phyloP scores from a whole-genome alignment of 2,888 invertebrate genomes.

The Caenorhabditis japonica region DNA sequence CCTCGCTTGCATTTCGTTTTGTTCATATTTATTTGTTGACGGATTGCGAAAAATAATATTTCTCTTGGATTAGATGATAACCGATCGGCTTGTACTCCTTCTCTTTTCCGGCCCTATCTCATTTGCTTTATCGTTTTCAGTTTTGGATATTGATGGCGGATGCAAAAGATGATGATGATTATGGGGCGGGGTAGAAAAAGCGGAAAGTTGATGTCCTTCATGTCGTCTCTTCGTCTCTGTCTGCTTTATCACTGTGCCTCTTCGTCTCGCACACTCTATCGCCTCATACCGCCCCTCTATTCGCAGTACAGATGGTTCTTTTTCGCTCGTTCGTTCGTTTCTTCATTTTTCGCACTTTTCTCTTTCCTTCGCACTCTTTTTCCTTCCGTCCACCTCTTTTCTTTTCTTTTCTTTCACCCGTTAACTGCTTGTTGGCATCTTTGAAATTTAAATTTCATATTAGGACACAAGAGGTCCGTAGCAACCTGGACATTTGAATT shows the following conservation, averaged over 20 bases:
- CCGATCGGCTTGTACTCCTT: neutral
- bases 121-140: slow-evolving; percentile 17
- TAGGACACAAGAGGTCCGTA: no score
- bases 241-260: slow-evolving; percentile 30
- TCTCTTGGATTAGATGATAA: neutral
- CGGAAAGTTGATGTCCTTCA: slow-evolving; percentile 58
- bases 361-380: neutral
- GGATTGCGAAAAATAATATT: no score
- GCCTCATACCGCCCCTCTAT: slow-evolving; percentile 3
- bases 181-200: slow-evolving; percentile 27
- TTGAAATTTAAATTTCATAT: no score
- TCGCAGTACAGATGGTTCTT: slow-evolving; percentile 18
- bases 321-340: slow-evolving; percentile 14
- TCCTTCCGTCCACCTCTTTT: slow-evolving; percentile 5
- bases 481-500: no score
- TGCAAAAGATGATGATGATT: slow-evolving; percentile 3
- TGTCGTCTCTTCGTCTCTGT: slow-evolving; percentile 35
- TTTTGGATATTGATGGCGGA: slow-evolving; percentile 18
- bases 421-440: no score
- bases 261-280: no score
- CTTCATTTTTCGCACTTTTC: slow-evolving; percentile 19
- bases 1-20: no score
- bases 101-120: neutral
- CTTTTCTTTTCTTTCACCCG: neutral
- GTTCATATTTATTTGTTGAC: no score